Evolutionary conservation across 2,113 vertebrate genomes (phyloP).

Genomic region (Naja naja): DNA sequence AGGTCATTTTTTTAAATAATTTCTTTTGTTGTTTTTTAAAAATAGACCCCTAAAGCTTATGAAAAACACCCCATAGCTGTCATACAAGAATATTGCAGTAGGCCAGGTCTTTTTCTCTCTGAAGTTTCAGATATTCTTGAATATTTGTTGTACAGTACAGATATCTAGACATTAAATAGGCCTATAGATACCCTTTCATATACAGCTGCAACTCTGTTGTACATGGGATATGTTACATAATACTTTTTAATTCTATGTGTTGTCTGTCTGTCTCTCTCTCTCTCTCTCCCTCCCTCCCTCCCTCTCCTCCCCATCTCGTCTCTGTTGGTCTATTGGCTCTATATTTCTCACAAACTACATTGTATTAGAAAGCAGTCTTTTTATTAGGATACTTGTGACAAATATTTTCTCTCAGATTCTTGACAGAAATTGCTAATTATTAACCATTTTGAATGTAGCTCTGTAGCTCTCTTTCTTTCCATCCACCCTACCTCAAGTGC

Average conservation of each 20-base stretch:
- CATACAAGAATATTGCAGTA: neutral
- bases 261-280: too few species aligned
- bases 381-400: neutral
- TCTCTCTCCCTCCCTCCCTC: too few species aligned
- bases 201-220: neutral
- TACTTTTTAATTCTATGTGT: neutral
- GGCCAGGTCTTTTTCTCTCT: neutral
- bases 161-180: neutral
- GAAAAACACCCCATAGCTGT: neutral
- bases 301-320: too few species aligned
- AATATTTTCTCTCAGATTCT: neutral
- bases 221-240: neutral
- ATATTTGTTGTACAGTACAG: neutral
- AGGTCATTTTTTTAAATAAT: conserved; percentile 1
- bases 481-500: neutral
- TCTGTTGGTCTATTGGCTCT: neutral
- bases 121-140: neutral
- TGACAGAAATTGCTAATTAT: neutral
- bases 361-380: neutral
- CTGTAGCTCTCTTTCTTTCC: neutral
- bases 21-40: conserved; percentile 2
- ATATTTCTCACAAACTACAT: neutral
- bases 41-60: neutral
- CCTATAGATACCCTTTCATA: neutral
- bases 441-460: neutral